phyloP scores from a whole-genome alignment of 2,888 invertebrate genomes.

The Diploptera punctata region DNA sequence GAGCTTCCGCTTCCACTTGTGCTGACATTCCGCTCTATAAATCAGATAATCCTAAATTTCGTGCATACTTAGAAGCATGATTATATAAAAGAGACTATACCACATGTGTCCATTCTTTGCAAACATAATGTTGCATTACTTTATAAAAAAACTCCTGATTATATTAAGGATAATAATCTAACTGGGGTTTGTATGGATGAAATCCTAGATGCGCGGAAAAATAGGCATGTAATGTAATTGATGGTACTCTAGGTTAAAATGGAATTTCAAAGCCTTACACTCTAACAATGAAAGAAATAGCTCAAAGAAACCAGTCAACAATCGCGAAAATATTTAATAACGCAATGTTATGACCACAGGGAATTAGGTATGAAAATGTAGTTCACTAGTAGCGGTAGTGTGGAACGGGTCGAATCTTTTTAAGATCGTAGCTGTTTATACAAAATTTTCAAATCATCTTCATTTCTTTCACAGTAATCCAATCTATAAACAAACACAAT shows the following conservation, averaged over 20 bases:
- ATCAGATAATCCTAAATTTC: background rate
- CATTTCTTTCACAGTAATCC: too few relatives aligned
- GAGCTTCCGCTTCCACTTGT: background rate
- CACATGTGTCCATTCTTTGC: constrained; percentile 7
- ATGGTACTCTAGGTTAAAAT: background rate
- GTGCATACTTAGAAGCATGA: background rate
- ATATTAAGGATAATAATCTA: constrained; percentile 1
- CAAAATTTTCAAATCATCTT: too few relatives aligned
- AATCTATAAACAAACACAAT: too few relatives aligned
- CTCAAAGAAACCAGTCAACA: background rate
- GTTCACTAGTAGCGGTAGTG: too few relatives aligned
- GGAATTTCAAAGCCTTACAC: background rate
- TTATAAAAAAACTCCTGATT: background rate
- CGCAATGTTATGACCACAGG: background rate
- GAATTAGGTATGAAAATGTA: too few relatives aligned
- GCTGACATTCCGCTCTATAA: background rate
- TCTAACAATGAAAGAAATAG: constrained; percentile 4
- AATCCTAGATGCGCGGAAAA: background rate
- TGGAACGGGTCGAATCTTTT: too few relatives aligned
- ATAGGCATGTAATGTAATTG: background rate
- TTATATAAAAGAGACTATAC: background rate
- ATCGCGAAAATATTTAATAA: constrained; percentile 6
- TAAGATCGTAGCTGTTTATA: too few relatives aligned
- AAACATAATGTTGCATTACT: background rate
- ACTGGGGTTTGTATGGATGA: background rate